Base-by-base conservation (phyloP, 2,888 invertebrate genomes). In the Sesia bembeciformis region DNA sequence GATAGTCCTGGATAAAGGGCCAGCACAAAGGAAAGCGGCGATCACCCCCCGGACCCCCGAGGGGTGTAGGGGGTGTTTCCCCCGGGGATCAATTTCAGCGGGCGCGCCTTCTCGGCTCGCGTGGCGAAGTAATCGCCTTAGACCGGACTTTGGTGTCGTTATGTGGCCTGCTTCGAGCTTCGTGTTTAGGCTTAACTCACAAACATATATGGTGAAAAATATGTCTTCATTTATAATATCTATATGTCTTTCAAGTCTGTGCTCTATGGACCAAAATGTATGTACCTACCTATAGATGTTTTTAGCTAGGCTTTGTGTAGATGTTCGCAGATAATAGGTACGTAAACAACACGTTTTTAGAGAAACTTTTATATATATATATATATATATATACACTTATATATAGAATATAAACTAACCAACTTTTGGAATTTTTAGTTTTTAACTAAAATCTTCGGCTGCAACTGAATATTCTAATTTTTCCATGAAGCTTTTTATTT, bases 41-140 rank as follows among this genome's bases (percentile, higher is more conserved):
- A 64, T 63, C 63, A 52, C 56, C 63, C 61, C 55, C 65, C 58
- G 5, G 38, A 4, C 54, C 61, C 57, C 53, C 56, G 49, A 53
- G 54, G 52, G 50, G 53, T 55, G 55, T n/a, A 52, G 60, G 62
- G 62, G 56, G 54, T 50, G 49, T 51, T 59, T 62, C 66, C 66
- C 62, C 60, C 62, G 59, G 68, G 71, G 76, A 74, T 74, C 76
- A 74, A 76, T 77, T 74, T 68, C 74, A 74, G 65, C 66, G 74
- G 71, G 71, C 58, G 66, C 63, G 71, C 72, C 73, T 75, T 74
- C 72, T 69, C 74, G 67, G 68, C 72, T 73, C 65, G 69, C 72
- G 72, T 73, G 71, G 67, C 68, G 64, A 56, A 67, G 75, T 79
- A 79, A 79, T 79, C 79, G 78, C 74, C 78, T 78, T 79, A 78